These are phyloP conservation scores for Sternotherus odoratus DNA, from an alignment of 2,797 vertebrate genomes.

Conservation along the genomic window DNA sequence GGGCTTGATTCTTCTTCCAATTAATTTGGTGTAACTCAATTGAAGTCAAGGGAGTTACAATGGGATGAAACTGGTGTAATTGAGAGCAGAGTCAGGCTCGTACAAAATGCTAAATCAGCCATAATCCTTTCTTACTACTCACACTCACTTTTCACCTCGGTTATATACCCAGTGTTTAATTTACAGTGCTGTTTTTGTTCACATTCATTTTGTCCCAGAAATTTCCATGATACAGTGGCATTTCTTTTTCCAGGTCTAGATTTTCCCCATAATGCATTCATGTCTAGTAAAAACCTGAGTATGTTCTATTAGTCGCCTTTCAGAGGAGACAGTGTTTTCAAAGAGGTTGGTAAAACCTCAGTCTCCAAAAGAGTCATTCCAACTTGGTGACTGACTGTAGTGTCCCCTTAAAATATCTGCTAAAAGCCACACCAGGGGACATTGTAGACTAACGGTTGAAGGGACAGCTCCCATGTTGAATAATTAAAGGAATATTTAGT, in stretches of 20 bases:
- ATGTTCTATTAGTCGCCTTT: not conserved
- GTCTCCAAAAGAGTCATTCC: not conserved
- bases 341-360: not conserved
- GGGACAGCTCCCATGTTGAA: not conserved
- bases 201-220: not conserved
- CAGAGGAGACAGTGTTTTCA: not conserved
- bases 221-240: not conserved
- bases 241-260: not conserved
- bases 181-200: not conserved
- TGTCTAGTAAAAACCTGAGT: not conserved
- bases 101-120: not conserved
- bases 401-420: not conserved
- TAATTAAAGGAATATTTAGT: not conserved
- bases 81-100: not conserved
- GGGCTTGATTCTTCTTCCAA: not conserved
- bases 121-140: not conserved
- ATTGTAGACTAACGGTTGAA: not conserved
- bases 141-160: not conserved
- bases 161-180: not conserved
- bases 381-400: not conserved
- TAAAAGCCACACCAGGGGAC: not conserved
- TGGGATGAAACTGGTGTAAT: not conserved
- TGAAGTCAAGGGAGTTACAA: not conserved
- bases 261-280: not conserved
- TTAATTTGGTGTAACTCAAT: not conserved